These are phyloP conservation scores for Bombus impatiens DNA, from an alignment of 1,140 invertebrate species.

Conservation along the genomic window DNA sequence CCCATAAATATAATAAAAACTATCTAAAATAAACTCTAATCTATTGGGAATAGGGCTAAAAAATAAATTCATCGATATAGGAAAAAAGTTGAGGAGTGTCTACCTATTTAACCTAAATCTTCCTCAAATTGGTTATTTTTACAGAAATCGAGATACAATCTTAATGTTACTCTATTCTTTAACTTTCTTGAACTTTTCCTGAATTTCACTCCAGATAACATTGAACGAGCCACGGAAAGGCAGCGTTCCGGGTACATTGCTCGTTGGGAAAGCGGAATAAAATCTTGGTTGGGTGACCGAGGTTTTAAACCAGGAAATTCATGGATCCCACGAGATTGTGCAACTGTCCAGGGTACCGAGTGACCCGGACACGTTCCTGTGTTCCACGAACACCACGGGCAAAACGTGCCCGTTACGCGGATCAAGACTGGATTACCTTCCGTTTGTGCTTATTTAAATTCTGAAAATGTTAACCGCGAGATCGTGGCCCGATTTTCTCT, in stretches of 20 bases:
- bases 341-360: not conserved
- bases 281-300: not conserved
- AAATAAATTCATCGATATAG: not conserved
- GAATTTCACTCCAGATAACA: not conserved
- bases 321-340: not conserved
- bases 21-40: not conserved
- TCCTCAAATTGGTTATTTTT: no score
- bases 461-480: constrained; percentile 11
- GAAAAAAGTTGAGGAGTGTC: not conserved
- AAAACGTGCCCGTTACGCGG: constrained; percentile 4
- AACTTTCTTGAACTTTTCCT: not conserved
- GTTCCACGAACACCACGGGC: not conserved
- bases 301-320: constrained; percentile 10
- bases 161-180: not conserved
- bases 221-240: not conserved
- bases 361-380: constrained; percentile 10
- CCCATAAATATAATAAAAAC: not conserved
- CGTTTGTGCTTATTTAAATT: constrained; percentile 27
- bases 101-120: not conserved
- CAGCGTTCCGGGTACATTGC: not conserved
- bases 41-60: no score
- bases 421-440: constrained; percentile 2
- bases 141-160: not conserved
- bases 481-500: not conserved
- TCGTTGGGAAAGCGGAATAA: not conserved